Percentiles rank a stretch among this genome's conserved stretches.
These are phyloP conservation scores for Strigamia transsilvanica DNA, from an alignment of 2,888 invertebrate species.

Conservation along the genomic window DNA sequence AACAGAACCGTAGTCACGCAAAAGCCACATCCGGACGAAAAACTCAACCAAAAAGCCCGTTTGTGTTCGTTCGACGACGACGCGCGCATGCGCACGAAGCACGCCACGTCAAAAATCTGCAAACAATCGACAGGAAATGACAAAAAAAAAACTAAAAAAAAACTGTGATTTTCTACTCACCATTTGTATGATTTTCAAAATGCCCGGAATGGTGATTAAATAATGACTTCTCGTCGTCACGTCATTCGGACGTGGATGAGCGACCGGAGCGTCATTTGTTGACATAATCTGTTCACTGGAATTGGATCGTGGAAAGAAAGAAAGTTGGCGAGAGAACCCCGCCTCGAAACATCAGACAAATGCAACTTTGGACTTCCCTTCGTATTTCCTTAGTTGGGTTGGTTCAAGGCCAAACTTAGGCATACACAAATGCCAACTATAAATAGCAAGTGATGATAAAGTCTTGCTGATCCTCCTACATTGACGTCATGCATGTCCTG, in stretches of 20 bases:
- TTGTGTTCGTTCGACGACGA: not conserved
- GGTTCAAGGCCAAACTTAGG: slow-evolving; percentile 24
- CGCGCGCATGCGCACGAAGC: not conserved
- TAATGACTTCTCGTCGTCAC: not conserved
- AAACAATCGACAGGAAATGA: not conserved
- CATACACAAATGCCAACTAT: not conserved
- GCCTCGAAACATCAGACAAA: not conserved
- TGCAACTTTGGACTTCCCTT: not conserved
- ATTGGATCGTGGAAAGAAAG: too few species aligned
- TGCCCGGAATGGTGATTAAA: not conserved
- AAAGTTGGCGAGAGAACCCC: not conserved
- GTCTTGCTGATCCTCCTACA: not conserved
- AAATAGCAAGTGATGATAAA: not conserved
- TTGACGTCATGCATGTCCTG: not conserved
- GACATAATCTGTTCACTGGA: not conserved
- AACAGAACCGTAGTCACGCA: not conserved
- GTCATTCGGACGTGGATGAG: not conserved
- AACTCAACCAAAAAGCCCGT: slow-evolving; percentile 1
- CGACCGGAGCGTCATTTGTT: not conserved
- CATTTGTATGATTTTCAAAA: slow-evolving; percentile 3
- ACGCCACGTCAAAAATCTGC: not conserved
- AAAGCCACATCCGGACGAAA: not conserved
- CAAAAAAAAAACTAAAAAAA: not conserved
- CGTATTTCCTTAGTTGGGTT: not conserved
- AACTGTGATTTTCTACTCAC: not conserved